phyloP scores from a whole-genome alignment of 2,797 vertebrate genomes.

The Epinephelus malabaricus region DNA sequence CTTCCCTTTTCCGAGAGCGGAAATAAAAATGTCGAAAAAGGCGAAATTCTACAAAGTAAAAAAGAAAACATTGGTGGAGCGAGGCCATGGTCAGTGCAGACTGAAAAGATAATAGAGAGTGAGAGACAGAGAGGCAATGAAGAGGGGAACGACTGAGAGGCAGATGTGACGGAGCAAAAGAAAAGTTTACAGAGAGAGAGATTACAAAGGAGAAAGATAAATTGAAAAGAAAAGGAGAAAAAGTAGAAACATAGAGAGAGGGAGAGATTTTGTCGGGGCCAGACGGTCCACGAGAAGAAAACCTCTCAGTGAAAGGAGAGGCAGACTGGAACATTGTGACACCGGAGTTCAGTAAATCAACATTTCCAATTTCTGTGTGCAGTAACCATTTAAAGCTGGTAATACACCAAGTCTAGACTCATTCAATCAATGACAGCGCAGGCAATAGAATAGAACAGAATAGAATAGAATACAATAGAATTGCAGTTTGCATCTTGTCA shows the following conservation, averaged over 20 bases:
- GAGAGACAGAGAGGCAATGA: slow-evolving; percentile 10
- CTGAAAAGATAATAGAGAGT: slow-evolving; percentile 27
- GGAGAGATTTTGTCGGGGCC: not conserved
- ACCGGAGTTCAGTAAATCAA: slow-evolving; percentile 53
- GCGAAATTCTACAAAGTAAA: slow-evolving; percentile 10
- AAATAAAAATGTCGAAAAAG: slow-evolving; percentile 48
- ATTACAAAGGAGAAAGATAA: slow-evolving; percentile 10
- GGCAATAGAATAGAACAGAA: slow-evolving; percentile 1
- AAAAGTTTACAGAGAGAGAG: slow-evolving; percentile 1
- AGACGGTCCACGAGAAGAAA: slow-evolving; percentile 23
- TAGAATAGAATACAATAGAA: not conserved
- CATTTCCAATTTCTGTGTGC: slow-evolving; percentile 57
- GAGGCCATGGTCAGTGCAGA: slow-evolving; percentile 6
- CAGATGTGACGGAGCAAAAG: not conserved
- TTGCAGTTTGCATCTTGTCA: not conserved
- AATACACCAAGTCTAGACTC: slow-evolving; percentile 2
- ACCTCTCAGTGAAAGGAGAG: slow-evolving; percentile 4
- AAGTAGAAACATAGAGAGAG: not conserved
- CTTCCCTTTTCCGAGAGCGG: slow-evolving; percentile 12
- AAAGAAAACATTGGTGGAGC: slow-evolving; percentile 14
- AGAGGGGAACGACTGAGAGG: not conserved
- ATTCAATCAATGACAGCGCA: slow-evolving; percentile 32
- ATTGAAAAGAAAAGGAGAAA: slow-evolving; percentile 15
- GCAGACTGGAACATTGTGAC: slow-evolving; percentile 42
- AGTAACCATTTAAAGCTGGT: slow-evolving; percentile 35